Base-by-base conservation (phyloP, 2,113 vertebrate genomes). In the Gorsachius goisagi region DNA sequence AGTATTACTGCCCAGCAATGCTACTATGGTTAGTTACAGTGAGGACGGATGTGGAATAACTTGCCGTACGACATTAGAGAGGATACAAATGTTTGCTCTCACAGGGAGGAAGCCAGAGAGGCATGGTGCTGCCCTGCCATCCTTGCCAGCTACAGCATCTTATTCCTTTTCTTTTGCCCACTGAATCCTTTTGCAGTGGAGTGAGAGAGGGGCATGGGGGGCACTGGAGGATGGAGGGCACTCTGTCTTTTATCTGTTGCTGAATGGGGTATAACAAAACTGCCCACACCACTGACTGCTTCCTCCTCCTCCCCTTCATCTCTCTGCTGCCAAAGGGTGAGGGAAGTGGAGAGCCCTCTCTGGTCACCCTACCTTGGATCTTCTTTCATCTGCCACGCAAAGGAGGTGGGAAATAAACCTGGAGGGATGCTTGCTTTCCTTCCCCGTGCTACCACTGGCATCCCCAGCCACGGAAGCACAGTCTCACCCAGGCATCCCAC, bases 1-100 rank as follows among this genome's bases (percentile, higher is more conserved):
- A 95, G 50, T 87, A 95, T 96, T 96, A 95, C 79, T 88, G 66
- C 68, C 58, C 50, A 89, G 44, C 55, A 78, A 22, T 72, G 76
- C 64, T 83, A 4, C 33, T 87, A 5, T 73, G 44, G 45, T 94
- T 97, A 93, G 87, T 97, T 97, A 96, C 90, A 87, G 55, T 4
- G 9, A 52, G 28, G 27, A 49, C 2, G 27, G 47, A 18, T 77
- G 82, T 95, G 91, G 80, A 92, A 95, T 94, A 95, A 89, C 74
- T 93, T 87, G 80, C 77, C 47, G 95, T 92, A 72, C 1, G 5
- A 49, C 0, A 1, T 82, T 44, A 56, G 49, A 55, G 81, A 88
- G 69, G 93, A 83, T 87, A 56, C 53, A 93, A 95, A 93, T 84
- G 50, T 64, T 96, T 94, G 27, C 45, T 92, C 35, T 91, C 72